Conservation (phyloP, 2,113 vertebrate species). For the Gopherus evgoodei region DNA sequence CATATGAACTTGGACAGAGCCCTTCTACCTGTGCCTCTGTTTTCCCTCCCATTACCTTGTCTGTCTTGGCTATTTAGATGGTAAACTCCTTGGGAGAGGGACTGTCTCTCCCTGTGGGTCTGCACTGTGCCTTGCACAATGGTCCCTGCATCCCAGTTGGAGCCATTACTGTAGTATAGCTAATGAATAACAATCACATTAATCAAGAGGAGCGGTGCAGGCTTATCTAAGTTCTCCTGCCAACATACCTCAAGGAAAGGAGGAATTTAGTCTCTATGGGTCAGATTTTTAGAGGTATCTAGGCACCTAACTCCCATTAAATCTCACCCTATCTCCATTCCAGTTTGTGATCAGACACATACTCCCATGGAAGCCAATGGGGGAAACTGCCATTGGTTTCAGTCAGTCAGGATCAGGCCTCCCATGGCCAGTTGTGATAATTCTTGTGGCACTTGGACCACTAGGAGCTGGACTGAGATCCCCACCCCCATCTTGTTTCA, state of each 20-base stretch:
- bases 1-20: neutral
- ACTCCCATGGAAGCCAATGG: neutral
- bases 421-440: neutral
- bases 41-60: neutral
- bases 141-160: neutral
- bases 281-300: neutral
- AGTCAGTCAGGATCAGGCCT: neutral
- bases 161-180: neutral
- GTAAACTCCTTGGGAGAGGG: neutral
- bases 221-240: neutral
- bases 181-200: neutral
- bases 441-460: neutral
- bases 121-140: neutral
- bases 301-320: neutral
- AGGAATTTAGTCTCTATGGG: neutral
- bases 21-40: neutral
- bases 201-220: neutral
- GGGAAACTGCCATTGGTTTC: neutral
- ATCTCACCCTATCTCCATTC: neutral
- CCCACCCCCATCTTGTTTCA: neutral
- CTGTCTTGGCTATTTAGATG: neutral
- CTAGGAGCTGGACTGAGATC: neutral
- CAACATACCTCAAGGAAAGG: neutral
- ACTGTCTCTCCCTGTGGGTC: neutral
- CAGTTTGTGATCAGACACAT: neutral